Base-by-base conservation (phyloP, 2,113 vertebrate species). In the Reinhardtius hippoglossoides region DNA sequence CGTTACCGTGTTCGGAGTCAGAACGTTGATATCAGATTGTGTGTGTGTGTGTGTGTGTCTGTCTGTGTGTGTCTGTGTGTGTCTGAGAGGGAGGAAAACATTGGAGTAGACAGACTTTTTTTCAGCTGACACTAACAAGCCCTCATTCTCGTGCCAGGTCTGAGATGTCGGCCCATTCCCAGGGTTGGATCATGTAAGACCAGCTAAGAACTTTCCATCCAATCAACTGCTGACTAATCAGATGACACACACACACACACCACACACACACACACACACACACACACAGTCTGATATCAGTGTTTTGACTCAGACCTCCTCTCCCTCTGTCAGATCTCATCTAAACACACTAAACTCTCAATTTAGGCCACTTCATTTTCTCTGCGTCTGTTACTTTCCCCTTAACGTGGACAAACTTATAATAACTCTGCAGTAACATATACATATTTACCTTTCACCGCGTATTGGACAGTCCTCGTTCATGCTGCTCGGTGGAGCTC, bases 81-180 rank as follows among this genome's bases (percentile, higher is more conserved):
- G 67, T 48, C 13, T 31, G 56, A 6, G n/a, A 44, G 20, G 3
- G 9, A 56, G 46, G n/a, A 21, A 80, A 78, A 71, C 57, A 68
- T 10, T 74, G 26, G 37, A 42, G 26, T 23, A 56, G 59, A 87
- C 56, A 63, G 60, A 56, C 35, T 58, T 76, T 4, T 4, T 5
- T 73, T 66, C 42, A 31, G 14, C 14, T 62, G 63, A 87, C 56
- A 63, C 74, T 72, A 82, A 86, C 76, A 78, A 64, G 78, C 31
- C 74, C 40, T 83, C n/a, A 52, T 70, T 56, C 46, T 74, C 18
- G 27, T 85, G 73, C 78, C 78, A 80, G 73, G 26, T 40, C 44
- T 20, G 20, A 76, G 18, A 67, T 15, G 71, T 64, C 9, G 42
- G 60, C 23, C 20, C 12, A 35, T 74, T 81, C 64, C 71, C 81